Evolutionary conservation across 2,888 invertebrate species (phyloP).

Genomic region (Malthinus seriepunctatus): DNA sequence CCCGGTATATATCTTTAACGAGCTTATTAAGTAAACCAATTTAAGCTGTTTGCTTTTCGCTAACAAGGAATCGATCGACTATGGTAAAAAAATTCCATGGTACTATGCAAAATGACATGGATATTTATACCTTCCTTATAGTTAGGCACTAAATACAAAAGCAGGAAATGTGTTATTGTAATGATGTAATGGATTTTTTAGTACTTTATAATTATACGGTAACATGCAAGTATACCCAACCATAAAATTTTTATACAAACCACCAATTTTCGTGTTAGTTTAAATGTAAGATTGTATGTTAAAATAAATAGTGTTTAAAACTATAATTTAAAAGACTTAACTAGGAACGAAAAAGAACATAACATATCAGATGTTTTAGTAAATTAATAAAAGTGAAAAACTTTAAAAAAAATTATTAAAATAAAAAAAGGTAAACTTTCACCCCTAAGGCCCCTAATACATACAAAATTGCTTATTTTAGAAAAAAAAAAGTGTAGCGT

Average conservation of each 20-base stretch:
- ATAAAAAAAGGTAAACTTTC: too few species aligned
- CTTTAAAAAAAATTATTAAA: too few species aligned
- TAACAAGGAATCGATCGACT: too few species aligned
- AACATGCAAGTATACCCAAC: constrained; percentile 5
- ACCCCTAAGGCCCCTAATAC: too few species aligned
- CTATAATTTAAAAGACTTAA: not conserved
- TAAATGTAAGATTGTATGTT: constrained; percentile 9
- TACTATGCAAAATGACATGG: too few species aligned
- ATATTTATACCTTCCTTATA: constrained; percentile 5
- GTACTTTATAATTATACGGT: constrained; percentile 6
- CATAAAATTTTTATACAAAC: constrained; percentile 7
- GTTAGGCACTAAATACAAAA: constrained; percentile 1
- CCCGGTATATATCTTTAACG: not conserved
- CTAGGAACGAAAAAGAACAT: too few species aligned
- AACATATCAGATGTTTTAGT: too few species aligned
- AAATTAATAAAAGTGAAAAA: too few species aligned
- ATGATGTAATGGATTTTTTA: constrained; percentile 6
- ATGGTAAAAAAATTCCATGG: too few species aligned
- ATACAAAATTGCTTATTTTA: constrained; percentile 1
- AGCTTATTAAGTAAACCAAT: not conserved
- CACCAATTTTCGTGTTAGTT: constrained; percentile 18
- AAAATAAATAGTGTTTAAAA: constrained; percentile 1
- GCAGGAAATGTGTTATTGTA: constrained; percentile 6
- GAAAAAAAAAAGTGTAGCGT: not conserved
- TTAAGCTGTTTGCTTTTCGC: too few species aligned